phyloP scores from a whole-genome alignment of 2,113 vertebrate genomes.

The Sander lucioperca region DNA sequence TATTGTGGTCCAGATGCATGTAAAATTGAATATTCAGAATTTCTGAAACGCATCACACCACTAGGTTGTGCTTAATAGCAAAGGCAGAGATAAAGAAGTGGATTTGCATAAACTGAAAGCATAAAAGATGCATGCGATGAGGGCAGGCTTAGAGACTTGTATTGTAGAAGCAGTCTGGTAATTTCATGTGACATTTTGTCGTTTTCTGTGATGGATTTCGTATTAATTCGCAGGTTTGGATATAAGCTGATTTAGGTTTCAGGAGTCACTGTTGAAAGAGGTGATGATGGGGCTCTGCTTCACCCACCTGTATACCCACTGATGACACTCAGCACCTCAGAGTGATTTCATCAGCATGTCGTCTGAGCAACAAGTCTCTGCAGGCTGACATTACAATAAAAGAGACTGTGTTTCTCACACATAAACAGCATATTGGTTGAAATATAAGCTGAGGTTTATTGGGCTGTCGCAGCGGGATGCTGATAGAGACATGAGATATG shows the following conservation, averaged over 20 bases:
- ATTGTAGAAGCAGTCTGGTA: background rate
- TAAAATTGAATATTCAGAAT: slow-evolving; percentile 13
- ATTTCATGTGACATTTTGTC: slow-evolving; percentile 3
- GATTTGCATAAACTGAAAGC: slow-evolving; percentile 51
- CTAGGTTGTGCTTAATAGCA: slow-evolving; percentile 4
- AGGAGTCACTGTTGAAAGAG: slow-evolving; percentile 15
- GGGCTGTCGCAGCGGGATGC: background rate
- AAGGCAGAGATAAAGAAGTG: slow-evolving; percentile 25
- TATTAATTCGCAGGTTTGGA: slow-evolving; percentile 21
- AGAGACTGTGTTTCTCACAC: too few species aligned
- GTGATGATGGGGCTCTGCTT: background rate
- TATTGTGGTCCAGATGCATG: slow-evolving; percentile 6
- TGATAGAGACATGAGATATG: slow-evolving; percentile 43
- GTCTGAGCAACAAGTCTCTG: too few species aligned
- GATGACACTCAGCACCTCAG: slow-evolving; percentile 15
- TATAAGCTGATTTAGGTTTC: background rate
- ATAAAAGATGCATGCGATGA: slow-evolving; percentile 41
- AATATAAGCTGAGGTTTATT: slow-evolving; percentile 15
- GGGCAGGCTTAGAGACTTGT: background rate
- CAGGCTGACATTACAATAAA: too few species aligned
- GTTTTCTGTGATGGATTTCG: background rate
- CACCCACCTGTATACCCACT: background rate
- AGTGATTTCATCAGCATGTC: slow-evolving; percentile 19
- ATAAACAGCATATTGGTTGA: background rate
- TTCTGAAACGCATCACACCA: background rate